Evolutionary conservation across 2,888 invertebrate species (phyloP).

Genomic region (Rhorus exstirpatorius): DNA sequence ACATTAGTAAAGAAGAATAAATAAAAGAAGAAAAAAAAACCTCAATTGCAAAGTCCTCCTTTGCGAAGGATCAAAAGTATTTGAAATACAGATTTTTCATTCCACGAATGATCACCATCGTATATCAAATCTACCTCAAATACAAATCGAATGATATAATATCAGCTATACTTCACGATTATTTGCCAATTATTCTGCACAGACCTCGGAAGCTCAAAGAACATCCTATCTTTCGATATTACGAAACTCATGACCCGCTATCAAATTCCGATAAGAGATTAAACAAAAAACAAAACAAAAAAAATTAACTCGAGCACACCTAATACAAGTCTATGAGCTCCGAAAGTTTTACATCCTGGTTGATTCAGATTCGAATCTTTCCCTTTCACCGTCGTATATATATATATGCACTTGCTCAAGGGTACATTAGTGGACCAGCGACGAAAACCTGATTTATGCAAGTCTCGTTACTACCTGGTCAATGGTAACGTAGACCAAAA

Average conservation of each 20-base stretch:
- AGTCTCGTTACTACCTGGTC: background rate
- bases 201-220: background rate
- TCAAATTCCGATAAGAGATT: conserved; percentile 15
- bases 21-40: no score
- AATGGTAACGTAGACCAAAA: background rate
- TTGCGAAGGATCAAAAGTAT: background rate
- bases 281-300: background rate
- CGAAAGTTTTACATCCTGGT: conserved; percentile 26
- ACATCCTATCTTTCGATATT: background rate
- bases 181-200: background rate
- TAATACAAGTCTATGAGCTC: background rate
- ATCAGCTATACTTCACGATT: background rate
- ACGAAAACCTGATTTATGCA: conserved; percentile 22
- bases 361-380: conserved; percentile 37
- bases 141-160: background rate
- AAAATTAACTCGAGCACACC: background rate
- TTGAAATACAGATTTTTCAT: background rate
- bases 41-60: no score
- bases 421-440: conserved; percentile 44
- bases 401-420: conserved; percentile 32
- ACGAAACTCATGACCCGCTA: background rate
- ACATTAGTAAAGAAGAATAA: no score
- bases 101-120: background rate
- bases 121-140: no score
- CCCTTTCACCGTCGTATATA: conserved; percentile 48